A percentile compares a stretch with the other conserved stretches of the same genome.
phyloP scores from a whole-genome alignment of 1,140 invertebrate genomes.

The Drosophila funebris region DNA sequence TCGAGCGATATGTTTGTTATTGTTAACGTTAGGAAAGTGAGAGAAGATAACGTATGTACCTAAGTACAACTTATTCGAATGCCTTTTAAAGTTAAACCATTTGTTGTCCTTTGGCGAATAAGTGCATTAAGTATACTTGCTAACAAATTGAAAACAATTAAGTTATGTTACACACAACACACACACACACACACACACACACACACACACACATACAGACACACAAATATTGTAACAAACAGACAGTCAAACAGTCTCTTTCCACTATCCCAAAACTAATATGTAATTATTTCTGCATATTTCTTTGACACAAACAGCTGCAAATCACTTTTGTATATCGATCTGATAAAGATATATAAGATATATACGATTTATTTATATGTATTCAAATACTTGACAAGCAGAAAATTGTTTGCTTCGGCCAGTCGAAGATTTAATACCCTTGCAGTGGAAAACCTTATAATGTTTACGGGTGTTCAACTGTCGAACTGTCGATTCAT shows the following conservation, averaged over 20 bases:
- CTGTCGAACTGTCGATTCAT: no score
- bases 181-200: background rate
- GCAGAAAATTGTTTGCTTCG: no score
- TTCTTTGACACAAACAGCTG: no score
- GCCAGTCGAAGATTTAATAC: no score
- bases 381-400: no score
- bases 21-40: constrained; percentile 25
- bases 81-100: constrained; percentile 38
- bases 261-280: no score
- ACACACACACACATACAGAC: background rate
- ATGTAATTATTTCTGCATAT: no score
- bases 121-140: constrained; percentile 27
- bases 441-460: no score
- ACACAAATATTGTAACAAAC: background rate
- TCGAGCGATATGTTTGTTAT: constrained; percentile 35
- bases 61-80: constrained; percentile 44
- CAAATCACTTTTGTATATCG: background rate
- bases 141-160: constrained; percentile 10
- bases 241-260: background rate
- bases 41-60: constrained; percentile 17
- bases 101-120: constrained; percentile 31
- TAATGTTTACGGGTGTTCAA: no score
- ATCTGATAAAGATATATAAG: background rate
- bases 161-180: background rate
- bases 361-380: no score